phyloP scores from a whole-genome alignment of 2,888 invertebrate genomes.

The Drosophila nr. medialis region DNA sequence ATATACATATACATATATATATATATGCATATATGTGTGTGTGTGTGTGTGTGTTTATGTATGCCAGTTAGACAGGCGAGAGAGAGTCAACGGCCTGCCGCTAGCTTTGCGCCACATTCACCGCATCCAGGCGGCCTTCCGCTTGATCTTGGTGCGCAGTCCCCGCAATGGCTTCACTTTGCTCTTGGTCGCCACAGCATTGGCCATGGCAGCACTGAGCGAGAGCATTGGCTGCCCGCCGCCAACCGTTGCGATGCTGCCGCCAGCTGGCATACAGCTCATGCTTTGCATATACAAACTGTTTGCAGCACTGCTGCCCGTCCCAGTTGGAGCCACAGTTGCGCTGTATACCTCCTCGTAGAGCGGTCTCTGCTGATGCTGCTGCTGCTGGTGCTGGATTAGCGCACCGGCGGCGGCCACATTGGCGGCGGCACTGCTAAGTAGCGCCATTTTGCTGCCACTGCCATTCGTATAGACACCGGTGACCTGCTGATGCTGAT shows the following conservation, averaged over 20 bases:
- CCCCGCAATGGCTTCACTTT: conserved; percentile 82
- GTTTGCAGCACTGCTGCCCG: conserved; percentile 28
- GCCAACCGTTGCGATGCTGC: neutral
- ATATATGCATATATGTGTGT: neutral
- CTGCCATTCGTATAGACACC: conserved; percentile 49
- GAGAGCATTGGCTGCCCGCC: conserved; percentile 42
- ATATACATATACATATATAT: neutral
- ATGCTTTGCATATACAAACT: conserved; percentile 36
- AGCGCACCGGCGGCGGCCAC: conserved; percentile 46
- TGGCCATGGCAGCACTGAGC: conserved; percentile 48
- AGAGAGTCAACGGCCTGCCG: conserved; percentile 27
- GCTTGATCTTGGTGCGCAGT: conserved; percentile 83
- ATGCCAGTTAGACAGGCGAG: conserved; percentile 16
- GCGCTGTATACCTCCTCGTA: conserved; percentile 76
- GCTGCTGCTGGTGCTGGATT: conserved; percentile 36
- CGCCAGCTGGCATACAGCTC: conserved; percentile 24
- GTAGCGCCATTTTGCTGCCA: conserved; percentile 77
- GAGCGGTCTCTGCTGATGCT: conserved; percentile 43
- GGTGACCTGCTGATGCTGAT: conserved; percentile 28
- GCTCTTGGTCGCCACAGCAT: conserved; percentile 62
- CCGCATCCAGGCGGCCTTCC: conserved; percentile 84
- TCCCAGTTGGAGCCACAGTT: conserved; percentile 58
- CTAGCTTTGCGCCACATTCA: conserved; percentile 75
- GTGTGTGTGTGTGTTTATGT: conserved; percentile 1
- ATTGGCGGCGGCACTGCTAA: conserved; percentile 74